Base-by-base conservation (phyloP, 2,113 vertebrate genomes). In the Nanorana parkeri region DNA sequence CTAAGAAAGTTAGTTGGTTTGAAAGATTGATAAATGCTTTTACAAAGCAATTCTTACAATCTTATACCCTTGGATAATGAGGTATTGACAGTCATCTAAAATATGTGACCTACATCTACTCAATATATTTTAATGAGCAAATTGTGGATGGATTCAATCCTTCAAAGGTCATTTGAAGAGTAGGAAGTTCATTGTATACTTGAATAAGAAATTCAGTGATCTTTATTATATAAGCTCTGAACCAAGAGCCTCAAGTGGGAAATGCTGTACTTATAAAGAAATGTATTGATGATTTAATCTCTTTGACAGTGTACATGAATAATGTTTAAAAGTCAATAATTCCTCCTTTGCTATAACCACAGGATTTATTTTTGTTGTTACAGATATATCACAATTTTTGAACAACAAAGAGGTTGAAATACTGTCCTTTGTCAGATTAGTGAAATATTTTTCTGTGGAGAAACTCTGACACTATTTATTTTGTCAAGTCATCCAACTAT, bases 121-220 rank as follows among this genome's bases (percentile, higher is more conserved):
- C 79, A 74, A 73, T 81, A 81, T 81, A 81, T 81, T 81, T 81
- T 81, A 81, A 81, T 81, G 79, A 81, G 56, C 58, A 65, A 81
- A 73, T 17, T 61, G 69, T 81, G 69, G 71, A 74, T 81, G 58
- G 55, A 65, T 74, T 81, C 61, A 81, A 52, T 74, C 26, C 69
- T 64, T 32, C 60, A 64, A 69, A 81, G 79, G 79, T 81, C 79
- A 81, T 66, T 74, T 64, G 68, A 81, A 74, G 69, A 81, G 69
- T 73, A 74, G 69, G 60, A 66, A 56, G 60, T 66, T 81, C 69
- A 80, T 61, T 36, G 60, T 51, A 32, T 26, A 23, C 79, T 20
- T 24, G 61, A 60, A 81, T 65, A 66, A 74, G 61, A 36, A 63
- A 81, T 65, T 81, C 58, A 54, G 60, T 74, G 60, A 81, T 66